Evolutionary conservation across 2,888 invertebrate genomes (phyloP), one percentile per base, ranked within the genome.

Genomic region (Drosophila anomalata): DNA sequence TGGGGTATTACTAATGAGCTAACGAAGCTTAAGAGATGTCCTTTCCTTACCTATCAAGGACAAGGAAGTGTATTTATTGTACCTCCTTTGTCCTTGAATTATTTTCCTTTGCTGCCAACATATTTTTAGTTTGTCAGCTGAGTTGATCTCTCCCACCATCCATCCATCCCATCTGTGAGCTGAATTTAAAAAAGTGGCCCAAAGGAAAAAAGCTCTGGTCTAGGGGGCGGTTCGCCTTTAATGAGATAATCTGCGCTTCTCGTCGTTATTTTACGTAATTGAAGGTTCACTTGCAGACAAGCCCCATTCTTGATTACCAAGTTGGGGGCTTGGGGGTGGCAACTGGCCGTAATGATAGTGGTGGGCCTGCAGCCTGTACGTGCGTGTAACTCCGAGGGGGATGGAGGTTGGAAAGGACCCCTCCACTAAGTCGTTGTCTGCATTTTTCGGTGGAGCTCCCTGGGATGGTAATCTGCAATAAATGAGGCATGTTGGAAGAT

Each of bases 401-500:
- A 41, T 17, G 54, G 61, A 31, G 33, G 47, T 46, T 59, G 36
- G 39, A 29, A 14, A 22, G 4, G 17, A 26, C 33, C 33, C n/a
- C 20, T 47, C n/a, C 53, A 29, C 29, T 2, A 12, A 12, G 22
- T 11, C 42, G 17, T 44, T 29, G 42, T 71, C 44, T 56, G 54
- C 55, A 59, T 55, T 62, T 57, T 63, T 55, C 51, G 56, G 68
- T 54, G 74, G 60, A 59, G 58, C 55, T 53, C 22, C 53, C 50
- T 59, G 75, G 62, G 53, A 77, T 83, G 89, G 79, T 89, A 89
- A 90, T 90, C 88, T 88, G 90, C 90, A 89, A 89, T 90, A 90
- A 89, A 89, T 89, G 89, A 90, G 89, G 90, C 90, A 90, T 89
- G 89, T 85, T 90, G 82, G 78, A 89, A 89, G 90, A 89, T 89